Evolutionary conservation across 2,797 vertebrate species (phyloP).

Genomic region (Anabacerthia variegaticeps): DNA sequence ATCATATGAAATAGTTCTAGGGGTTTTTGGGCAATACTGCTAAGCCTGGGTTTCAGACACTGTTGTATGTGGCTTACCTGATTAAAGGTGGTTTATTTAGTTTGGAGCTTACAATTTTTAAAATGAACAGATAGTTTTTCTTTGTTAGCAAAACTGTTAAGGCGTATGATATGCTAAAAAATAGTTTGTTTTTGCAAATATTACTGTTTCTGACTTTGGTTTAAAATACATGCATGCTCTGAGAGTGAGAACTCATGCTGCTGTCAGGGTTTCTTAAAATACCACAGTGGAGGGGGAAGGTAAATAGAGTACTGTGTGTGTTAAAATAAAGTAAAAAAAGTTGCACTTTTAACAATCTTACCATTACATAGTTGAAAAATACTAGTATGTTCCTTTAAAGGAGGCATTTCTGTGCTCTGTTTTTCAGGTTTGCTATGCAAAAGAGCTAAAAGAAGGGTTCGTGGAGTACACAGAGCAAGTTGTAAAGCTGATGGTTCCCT

Average conservation of each 20-base stretch:
- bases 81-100: not conserved
- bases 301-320: not conserved
- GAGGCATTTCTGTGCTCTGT: not conserved
- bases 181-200: not conserved
- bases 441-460: constrained; percentile 97
- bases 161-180: not conserved
- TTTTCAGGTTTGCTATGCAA: constrained; percentile 95
- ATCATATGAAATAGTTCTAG: not conserved
- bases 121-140: not conserved
- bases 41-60: not conserved
- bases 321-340: not conserved
- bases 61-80: accelerated
- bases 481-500: constrained; percentile 97
- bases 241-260: not conserved
- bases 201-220: not conserved
- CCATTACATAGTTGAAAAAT: not conserved
- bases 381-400: not conserved
- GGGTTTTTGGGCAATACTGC: not conserved
- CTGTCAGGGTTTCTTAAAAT: not conserved
- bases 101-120: not conserved
- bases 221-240: not conserved
- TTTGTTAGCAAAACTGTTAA: not conserved
- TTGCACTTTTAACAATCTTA: not conserved
- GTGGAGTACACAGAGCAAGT: constrained; percentile 98
- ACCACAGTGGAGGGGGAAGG: not conserved